These are phyloP conservation scores for Xiphydria camelus DNA, from an alignment of 2,888 invertebrate species.

Conservation along the genomic window DNA sequence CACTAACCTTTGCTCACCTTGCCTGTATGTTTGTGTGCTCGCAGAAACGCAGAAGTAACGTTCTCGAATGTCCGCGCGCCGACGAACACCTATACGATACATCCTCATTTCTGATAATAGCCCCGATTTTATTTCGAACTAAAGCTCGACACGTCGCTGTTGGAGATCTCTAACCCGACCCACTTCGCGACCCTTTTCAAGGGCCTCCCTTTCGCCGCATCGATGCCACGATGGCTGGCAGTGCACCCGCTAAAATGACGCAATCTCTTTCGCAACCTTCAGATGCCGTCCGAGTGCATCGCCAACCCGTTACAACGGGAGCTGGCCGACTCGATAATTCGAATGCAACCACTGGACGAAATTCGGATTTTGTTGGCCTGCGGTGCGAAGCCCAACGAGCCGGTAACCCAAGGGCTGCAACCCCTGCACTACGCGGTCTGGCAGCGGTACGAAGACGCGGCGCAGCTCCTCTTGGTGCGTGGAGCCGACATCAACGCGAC, in stretches of 20 bases:
- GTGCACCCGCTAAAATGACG: conserved; percentile 16
- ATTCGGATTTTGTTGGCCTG: conserved; percentile 82
- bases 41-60: no score
- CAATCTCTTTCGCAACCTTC: conserved; percentile 26
- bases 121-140: no score
- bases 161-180: no score
- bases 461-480: conserved; percentile 76
- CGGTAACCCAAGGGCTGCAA: conserved; percentile 83
- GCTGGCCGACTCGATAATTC: conserved; percentile 87
- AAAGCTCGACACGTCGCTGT: no score
- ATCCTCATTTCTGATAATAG: no score
- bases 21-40: no score
- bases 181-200: no score
- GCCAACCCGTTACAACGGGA: conserved; percentile 79
- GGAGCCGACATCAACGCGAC: conserved; percentile 82
- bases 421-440: conserved; percentile 93
- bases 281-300: conserved; percentile 76
- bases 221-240: background rate
- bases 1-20: no score
- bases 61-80: no score
- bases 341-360: conserved; percentile 85
- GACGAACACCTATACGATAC: no score
- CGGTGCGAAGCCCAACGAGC: conserved; percentile 82
- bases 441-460: conserved; percentile 81
- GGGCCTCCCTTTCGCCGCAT: no score